Conservation (phyloP, 2,797 vertebrate species). For the Tenualosa thibaudeaui region DNA sequence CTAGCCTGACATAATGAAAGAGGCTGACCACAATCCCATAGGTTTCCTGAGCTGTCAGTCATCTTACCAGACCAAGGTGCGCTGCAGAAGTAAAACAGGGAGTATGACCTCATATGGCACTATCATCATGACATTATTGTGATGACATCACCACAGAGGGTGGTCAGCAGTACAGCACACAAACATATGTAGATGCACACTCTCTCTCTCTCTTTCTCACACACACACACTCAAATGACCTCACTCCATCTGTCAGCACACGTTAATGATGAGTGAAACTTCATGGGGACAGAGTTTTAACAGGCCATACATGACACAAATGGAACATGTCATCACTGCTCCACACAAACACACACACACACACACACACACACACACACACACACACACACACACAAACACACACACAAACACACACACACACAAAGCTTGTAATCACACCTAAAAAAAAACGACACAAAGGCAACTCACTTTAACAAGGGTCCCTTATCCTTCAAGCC, state of each 20-base stretch:
- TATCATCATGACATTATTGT: not conserved
- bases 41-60: not conserved
- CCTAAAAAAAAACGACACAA: not conserved
- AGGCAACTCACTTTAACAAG: not conserved
- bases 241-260: constrained; percentile 13
- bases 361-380: not conserved
- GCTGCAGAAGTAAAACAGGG: not conserved
- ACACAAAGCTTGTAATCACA: not conserved
- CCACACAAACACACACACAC: constrained; percentile 8
- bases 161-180: not conserved
- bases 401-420: constrained; percentile 2
- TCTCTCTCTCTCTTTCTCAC: not conserved
- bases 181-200: not conserved
- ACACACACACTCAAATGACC: not conserved
- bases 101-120: constrained; percentile 9
- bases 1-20: not conserved
- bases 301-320: constrained; percentile 4
- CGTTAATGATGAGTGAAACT: constrained; percentile 24
- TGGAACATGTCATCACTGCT: not conserved
- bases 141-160: constrained; percentile 12
- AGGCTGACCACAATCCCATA: not conserved
- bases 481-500: not conserved
- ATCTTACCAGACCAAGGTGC: not conserved
- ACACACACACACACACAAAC: not conserved
- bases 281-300: constrained; percentile 16